A percentile compares a stretch with the other conserved stretches of the same genome.
phyloP scores from a whole-genome alignment of 2,797 vertebrate species.

The Pygocentrus nattereri region DNA sequence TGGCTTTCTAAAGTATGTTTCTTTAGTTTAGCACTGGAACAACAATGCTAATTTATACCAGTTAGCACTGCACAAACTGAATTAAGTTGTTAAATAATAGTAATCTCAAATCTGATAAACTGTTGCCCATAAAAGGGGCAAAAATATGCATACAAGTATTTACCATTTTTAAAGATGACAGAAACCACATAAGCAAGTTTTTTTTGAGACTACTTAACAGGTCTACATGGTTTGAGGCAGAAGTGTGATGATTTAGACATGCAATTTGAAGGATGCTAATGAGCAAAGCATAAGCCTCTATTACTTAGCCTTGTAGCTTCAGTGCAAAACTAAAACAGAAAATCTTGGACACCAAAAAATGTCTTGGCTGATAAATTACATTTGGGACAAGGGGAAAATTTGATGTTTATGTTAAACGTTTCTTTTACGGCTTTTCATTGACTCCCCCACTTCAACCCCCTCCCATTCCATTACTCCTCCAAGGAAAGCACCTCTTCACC shows the following conservation, averaged over 20 bases:
- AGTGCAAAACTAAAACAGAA: background rate
- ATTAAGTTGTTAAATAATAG: no score
- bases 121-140: no score
- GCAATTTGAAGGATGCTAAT: background rate
- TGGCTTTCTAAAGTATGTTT: no score
- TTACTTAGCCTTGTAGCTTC: background rate
- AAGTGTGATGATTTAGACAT: background rate
- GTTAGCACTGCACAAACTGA: no score
- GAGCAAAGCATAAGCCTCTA: background rate
- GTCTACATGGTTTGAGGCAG: background rate
- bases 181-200: no score
- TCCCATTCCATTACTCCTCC: constrained; percentile 44
- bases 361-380: background rate
- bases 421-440: constrained; percentile 71
- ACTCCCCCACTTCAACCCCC: constrained; percentile 69
- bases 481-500: constrained; percentile 60
- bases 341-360: background rate
- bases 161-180: no score
- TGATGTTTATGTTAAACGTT: background rate
- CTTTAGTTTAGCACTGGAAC: no score
- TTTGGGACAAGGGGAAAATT: background rate
- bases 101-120: no score
- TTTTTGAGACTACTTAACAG: background rate
- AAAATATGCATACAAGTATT: no score
- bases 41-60: no score